These are phyloP conservation scores for Hyperopisus bebe DNA, from an alignment of 2,113 vertebrate genomes.

Conservation along the genomic window DNA sequence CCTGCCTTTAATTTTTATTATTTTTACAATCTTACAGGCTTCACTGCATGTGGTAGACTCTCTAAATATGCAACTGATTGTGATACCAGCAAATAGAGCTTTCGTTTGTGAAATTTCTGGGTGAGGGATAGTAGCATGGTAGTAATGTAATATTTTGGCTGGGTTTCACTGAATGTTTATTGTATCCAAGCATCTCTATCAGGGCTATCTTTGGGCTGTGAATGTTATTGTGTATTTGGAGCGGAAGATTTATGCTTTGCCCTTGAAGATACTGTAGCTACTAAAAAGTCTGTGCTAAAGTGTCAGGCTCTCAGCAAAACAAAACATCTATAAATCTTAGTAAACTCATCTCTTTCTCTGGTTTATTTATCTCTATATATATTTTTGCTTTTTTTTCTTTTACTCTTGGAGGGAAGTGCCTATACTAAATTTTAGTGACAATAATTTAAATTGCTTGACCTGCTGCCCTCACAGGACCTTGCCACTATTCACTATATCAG, in stretches of 20 bases:
- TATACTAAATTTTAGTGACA: constrained; percentile 28
- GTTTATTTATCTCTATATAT: background rate
- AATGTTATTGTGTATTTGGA: background rate
- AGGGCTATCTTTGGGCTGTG: background rate
- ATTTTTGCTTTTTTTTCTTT: background rate
- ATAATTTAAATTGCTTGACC: constrained; percentile 27
- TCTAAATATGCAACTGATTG: background rate
- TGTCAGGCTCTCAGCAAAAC: background rate
- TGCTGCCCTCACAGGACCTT: constrained; percentile 10
- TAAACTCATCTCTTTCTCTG: background rate
- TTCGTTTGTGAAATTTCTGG: background rate
- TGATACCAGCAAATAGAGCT: background rate
- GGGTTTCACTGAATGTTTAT: background rate
- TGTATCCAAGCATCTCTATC: constrained; percentile 1
- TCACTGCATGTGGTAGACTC: background rate
- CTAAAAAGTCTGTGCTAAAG: constrained; percentile 7
- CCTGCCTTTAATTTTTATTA: background rate
- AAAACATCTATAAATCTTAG: constrained; percentile 14
- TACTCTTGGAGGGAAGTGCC: constrained; percentile 1
- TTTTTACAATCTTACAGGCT: background rate
- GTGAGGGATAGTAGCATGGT: background rate
- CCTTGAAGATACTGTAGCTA: constrained; percentile 5
- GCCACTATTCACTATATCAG: constrained; percentile 17
- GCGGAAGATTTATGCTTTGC: constrained; percentile 7
- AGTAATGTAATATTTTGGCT: background rate